Percentiles rank a stretch among this genome's conserved stretches.
phyloP scores from a whole-genome alignment of 2,797 vertebrate genomes.

The Hypotaenidia okinawae region DNA sequence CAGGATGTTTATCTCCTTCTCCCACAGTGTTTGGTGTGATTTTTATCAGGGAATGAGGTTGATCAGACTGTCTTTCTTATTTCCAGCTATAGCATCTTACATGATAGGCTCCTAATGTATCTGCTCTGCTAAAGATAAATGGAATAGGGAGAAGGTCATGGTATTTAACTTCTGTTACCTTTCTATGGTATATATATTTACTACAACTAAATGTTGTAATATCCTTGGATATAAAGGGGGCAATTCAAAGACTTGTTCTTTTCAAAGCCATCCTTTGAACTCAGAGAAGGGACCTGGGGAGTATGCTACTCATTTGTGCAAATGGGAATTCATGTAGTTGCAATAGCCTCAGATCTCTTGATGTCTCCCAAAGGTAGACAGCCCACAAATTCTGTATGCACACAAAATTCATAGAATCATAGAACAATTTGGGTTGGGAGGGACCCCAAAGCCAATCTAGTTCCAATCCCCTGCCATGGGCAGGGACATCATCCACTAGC shows the following conservation, averaged over 20 bases:
- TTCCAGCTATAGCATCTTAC: not conserved
- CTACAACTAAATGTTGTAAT: not conserved
- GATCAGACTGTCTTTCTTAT: not conserved
- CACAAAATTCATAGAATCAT: not conserved
- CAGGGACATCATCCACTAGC: too few species aligned
- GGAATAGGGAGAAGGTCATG: not conserved
- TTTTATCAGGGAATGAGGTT: not conserved
- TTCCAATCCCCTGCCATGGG: too few species aligned
- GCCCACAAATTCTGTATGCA: not conserved
- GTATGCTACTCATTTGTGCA: not conserved
- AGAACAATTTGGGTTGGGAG: too few species aligned
- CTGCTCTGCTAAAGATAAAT: not conserved
- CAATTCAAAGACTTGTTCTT: not conserved
- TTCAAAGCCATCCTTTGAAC: not conserved
- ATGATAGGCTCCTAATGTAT: not conserved
- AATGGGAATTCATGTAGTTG: not conserved
- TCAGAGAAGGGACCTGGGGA: not conserved
- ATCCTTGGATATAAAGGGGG: not conserved
- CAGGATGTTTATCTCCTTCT: not conserved
- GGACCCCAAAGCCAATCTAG: too few species aligned
- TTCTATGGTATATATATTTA: not conserved
- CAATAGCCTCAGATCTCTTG: not conserved
- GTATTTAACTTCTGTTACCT: not conserved
- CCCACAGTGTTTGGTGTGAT: not conserved
- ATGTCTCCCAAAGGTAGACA: not conserved